Percentiles rank a stretch among this genome's conserved stretches.
phyloP scores from a whole-genome alignment of 1,140 invertebrate species.

The Scaptomyza pallida region DNA sequence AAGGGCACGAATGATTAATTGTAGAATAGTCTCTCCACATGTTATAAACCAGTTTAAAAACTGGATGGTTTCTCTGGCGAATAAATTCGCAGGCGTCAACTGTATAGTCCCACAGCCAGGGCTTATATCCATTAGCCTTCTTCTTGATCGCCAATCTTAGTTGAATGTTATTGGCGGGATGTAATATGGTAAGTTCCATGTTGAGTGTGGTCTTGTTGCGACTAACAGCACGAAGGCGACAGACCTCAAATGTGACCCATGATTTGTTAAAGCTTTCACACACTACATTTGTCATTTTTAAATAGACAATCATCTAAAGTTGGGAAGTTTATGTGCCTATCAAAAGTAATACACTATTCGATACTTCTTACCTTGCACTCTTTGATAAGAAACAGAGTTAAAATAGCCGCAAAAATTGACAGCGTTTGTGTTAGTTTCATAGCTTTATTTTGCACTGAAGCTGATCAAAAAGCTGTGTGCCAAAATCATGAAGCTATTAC shows the following conservation, averaged over 20 bases:
- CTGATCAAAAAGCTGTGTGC: not conserved
- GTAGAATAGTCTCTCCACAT: slow-evolving; percentile 16
- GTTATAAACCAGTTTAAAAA: slow-evolving; percentile 6
- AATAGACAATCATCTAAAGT: slow-evolving; percentile 1
- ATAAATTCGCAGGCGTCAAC: slow-evolving; percentile 32
- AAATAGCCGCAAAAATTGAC: not conserved
- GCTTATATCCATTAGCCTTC: slow-evolving; percentile 31
- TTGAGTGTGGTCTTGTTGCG: slow-evolving; percentile 26
- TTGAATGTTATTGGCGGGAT: slow-evolving; percentile 2
- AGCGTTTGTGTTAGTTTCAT: not conserved
- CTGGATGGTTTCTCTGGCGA: slow-evolving; percentile 8
- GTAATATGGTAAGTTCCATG: not conserved
- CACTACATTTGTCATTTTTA: slow-evolving; percentile 40
- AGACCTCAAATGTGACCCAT: slow-evolving; percentile 8
- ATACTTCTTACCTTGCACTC: no score
- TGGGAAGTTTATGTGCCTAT: no score
- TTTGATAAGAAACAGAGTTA: not conserved
- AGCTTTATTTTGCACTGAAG: not conserved
- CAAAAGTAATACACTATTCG: no score
- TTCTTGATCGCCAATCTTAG: slow-evolving; percentile 1
- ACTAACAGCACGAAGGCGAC: slow-evolving; percentile 21
- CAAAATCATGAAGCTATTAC: no score
- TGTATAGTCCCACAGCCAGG: slow-evolving; percentile 7
- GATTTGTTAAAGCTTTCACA: slow-evolving; percentile 29
- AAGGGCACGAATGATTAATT: slow-evolving; percentile 47